A percentile compares a stretch with the other conserved stretches of the same genome.
These are phyloP conservation scores for Hipparchia sbordonii DNA, from an alignment of 2,888 invertebrate genomes.

Conservation along the genomic window DNA sequence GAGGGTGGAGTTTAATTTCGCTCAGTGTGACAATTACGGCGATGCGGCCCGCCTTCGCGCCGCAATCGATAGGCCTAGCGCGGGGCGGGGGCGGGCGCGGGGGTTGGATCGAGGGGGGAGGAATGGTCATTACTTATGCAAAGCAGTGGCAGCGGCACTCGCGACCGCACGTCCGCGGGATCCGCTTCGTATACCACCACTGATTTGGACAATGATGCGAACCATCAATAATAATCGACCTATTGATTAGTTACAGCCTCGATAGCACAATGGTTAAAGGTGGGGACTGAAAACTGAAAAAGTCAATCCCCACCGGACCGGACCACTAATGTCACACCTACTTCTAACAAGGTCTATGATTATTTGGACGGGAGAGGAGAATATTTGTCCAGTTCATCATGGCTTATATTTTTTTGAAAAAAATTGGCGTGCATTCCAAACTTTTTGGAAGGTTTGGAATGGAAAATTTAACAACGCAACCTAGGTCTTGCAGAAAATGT, in stretches of 20 bases:
- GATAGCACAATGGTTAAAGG: no score
- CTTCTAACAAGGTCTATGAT: no score
- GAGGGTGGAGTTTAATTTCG: constrained; percentile 70
- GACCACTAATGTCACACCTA: no score
- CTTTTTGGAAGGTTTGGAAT: no score
- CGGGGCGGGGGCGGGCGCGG: constrained; percentile 80
- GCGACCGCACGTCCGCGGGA: constrained; percentile 28
- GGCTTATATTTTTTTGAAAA: background rate
- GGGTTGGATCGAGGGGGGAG: constrained; percentile 54
- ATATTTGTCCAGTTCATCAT: no score
- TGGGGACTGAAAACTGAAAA: no score
- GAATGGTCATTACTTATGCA: constrained; percentile 78
- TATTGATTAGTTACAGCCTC: background rate
- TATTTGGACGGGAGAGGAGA: no score
- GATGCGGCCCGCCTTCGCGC: constrained; percentile 82
- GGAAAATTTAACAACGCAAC: no score
- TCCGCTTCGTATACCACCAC: background rate
- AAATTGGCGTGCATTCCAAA: background rate
- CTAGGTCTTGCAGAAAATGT: no score
- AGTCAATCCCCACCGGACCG: no score
- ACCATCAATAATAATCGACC: constrained; percentile 9
- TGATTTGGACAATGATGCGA: constrained; percentile 31
- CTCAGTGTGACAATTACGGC: constrained; percentile 82
- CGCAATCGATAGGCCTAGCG: constrained; percentile 88
- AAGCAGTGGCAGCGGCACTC: constrained; percentile 66